Base-by-base conservation (phyloP, 1,140 invertebrate genomes). In the Parapsyche elsis region DNA sequence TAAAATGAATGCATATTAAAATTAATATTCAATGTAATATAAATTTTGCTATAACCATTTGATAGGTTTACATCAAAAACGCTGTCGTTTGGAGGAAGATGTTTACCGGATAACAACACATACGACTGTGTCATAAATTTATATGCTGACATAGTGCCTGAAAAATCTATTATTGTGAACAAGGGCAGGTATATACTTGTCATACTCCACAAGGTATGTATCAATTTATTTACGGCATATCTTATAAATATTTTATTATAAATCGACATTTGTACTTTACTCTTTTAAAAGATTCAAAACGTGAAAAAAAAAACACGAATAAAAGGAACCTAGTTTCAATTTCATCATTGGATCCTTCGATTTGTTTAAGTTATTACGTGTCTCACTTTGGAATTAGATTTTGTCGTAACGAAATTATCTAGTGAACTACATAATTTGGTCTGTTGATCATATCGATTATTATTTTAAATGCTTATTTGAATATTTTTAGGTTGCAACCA, bases 81-180 rank as follows among this genome's bases (percentile, higher is more conserved):
- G 10, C 46, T 75, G 14, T 26, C 19, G 46, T 75, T 75, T 24
- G 26, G 23, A 4, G 73, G 73, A 10, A 57, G 9, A n/a, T 75
- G 73, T 24, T 59, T 75, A 75, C 73, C 73, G 0, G 73, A 75
- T 19, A 75, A 75, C 1, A 46, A 45, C 16, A 0, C 53, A n/a
- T 23, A 57, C n/a, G 26, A 75, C 26, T 46, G 46, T 30, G 44
- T 38, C 1, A 75, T 75, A 26, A 75, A 75, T 12, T 19, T 75
- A 30, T 75, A 75, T 23, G 73, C 46, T 1, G 53, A 75, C 12
- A 59, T 75, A 75, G 12, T 53, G 14, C 73, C 73, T 16, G 73
- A 57, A 0, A 75, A 75, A 75, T 57, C 19, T 16, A 59, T 30
- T n/a, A 26, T 26, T n/a, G 12, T 75, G 7, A 75, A 75, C 53